Evolutionary conservation across 2,113 vertebrate genomes (phyloP), one percentile per base, ranked within the genome.

Genomic region (Gnathonemus longibarbis): DNA sequence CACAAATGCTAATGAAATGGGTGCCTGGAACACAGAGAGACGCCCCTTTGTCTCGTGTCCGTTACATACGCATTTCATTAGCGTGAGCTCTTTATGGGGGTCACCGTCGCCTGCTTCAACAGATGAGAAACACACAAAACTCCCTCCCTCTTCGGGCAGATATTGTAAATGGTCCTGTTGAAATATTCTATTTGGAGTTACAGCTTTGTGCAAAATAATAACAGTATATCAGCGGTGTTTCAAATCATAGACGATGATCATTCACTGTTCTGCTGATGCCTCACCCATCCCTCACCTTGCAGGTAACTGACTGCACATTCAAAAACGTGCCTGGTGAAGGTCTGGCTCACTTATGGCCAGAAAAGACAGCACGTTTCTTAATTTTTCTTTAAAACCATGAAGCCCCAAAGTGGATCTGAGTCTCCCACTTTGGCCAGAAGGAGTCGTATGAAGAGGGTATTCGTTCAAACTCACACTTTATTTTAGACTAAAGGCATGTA

Each of bases 41-140:
- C 88, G 17, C 80, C 89, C 88, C 89, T 93, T 94, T 94, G 92
- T 91, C 93, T 87, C 91, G 35, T 89, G 90, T 92, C 87, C 90
- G 88, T 88, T 93, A 88, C 89, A 90, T 93, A 93, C 88, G 84
- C 91, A 95, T 95, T 92, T 94, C 88, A 94, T 95, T 93, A 94
- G 80, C 93, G 90, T 91, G 50, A 70, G 89, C 88, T 92, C 89
- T 86, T 90, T 88, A 91, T 48, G 50, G 13, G 48, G 87, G 89
- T 53, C 48, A 42, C 46, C 35, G 10, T 66, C 13, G 21, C 19
- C 56, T 17, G 85, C 66, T 74, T 88, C 83, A 48, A 10, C 39
- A 48, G 45, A 46, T 46, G 39, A 24, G 80, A n/a, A 84, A 46
- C 39, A 84, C 13, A 4, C 8, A 42, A 46, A 46, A 84, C 83